A percentile compares a stretch with the other conserved stretches of the same genome.
These are phyloP conservation scores for Oxyura jamaicensis DNA, from an alignment of 2,113 vertebrate species.

Conservation along the genomic window DNA sequence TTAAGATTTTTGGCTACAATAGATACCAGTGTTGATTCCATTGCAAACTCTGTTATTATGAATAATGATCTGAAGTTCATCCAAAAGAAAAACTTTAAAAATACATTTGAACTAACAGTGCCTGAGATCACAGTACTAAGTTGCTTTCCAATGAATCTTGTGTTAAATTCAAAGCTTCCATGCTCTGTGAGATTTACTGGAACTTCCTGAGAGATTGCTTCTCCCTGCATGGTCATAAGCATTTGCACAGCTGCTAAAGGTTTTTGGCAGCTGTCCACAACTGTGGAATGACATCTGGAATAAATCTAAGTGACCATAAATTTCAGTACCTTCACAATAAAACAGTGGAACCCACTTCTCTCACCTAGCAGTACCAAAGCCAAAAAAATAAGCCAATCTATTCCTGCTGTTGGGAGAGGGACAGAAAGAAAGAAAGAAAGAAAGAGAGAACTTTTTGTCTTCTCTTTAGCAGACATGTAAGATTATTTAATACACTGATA, in stretches of 20 bases:
- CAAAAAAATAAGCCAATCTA: not conserved
- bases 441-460: conserved; percentile 3
- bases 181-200: not conserved
- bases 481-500: not conserved
- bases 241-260: conserved; percentile 45
- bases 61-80: not conserved
- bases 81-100: not conserved
- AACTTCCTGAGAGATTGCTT: conserved; percentile 36
- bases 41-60: not conserved
- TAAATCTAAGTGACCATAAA: conserved; percentile 31
- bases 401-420: not conserved
- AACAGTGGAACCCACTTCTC: not conserved
- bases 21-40: not conserved
- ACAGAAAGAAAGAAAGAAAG: conserved; percentile 22
- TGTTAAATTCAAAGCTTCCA: conserved; percentile 31
- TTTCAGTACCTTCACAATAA: conserved; percentile 38
- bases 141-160: not conserved
- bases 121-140: not conserved
- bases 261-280: conserved; percentile 25
- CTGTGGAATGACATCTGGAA: conserved; percentile 44
- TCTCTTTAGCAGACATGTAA: not conserved
- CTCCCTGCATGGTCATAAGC: not conserved
- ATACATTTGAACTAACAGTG: not conserved
- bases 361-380: not conserved
- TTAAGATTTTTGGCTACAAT: not conserved